Conservation (phyloP, 2,797 vertebrate genomes). For the Phalloptychus januarius region DNA sequence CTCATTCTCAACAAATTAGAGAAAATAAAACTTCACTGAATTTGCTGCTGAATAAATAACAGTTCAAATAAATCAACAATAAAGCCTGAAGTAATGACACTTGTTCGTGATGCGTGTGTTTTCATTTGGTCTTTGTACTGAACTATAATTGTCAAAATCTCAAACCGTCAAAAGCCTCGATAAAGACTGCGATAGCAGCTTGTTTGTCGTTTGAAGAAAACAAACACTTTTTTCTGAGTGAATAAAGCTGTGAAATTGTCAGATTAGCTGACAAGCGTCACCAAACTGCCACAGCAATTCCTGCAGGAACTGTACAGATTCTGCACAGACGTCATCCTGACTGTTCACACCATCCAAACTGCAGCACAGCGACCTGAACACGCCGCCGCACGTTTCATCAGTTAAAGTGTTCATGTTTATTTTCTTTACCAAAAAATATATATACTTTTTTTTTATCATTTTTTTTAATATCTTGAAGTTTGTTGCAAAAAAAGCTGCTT, state of each 20-base stretch:
- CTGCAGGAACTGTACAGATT: background rate
- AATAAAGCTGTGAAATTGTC: background rate
- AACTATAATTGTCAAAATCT: background rate
- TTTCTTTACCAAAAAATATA: no score
- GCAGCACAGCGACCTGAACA: constrained; percentile 14
- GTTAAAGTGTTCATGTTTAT: no score
- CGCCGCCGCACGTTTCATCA: background rate
- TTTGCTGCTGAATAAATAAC: background rate
- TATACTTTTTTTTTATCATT: no score
- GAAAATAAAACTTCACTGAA: background rate
- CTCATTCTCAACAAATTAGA: background rate
- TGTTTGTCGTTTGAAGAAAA: background rate
- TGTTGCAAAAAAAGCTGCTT: no score
- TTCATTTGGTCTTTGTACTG: background rate
- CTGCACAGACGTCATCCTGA: constrained; percentile 9
- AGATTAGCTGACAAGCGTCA: background rate
- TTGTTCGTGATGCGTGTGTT: background rate
- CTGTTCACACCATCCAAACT: constrained; percentile 28
- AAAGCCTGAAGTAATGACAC: background rate
- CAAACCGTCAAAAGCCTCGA: background rate
- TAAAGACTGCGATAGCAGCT: background rate
- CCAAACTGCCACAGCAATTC: constrained; percentile 2
- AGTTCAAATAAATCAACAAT: background rate
- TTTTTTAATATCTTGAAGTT: no score
- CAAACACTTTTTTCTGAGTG: background rate